Conservation (phyloP, 2,888 invertebrate species). For the Protodeltote pygarga region DNA sequence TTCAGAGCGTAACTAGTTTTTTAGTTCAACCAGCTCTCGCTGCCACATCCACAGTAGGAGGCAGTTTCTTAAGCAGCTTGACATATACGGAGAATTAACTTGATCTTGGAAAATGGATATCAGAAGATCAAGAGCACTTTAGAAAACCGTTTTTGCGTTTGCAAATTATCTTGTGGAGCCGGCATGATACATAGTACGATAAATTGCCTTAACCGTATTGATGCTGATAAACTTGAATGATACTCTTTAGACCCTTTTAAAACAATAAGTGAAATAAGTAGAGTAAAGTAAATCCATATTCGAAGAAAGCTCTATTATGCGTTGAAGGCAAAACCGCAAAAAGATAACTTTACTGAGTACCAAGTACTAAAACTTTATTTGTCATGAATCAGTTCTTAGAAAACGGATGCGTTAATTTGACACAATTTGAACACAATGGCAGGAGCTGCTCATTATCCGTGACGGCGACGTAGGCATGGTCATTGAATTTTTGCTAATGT, state of each 20-base stretch:
- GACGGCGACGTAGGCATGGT: constrained; percentile 32
- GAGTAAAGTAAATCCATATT: constrained; percentile 16
- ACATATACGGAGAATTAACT: constrained; percentile 55
- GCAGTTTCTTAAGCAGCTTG: constrained; percentile 61
- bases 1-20: constrained; percentile 75
- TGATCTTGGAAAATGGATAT: constrained; percentile 35
- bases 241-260: neutral
- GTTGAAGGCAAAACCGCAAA: constrained; percentile 31
- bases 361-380: constrained; percentile 21
- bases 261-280: constrained; percentile 5
- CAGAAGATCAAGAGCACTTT: constrained; percentile 30
- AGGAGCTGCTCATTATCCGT: constrained; percentile 44
- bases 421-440: constrained; percentile 52
- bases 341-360: constrained; percentile 20
- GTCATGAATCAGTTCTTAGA: constrained; percentile 49
- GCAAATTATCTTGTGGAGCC: constrained; percentile 11
- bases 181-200: constrained; percentile 1
- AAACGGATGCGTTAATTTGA: constrained; percentile 54
- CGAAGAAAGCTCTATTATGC: constrained; percentile 23
- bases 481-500: constrained; percentile 40
- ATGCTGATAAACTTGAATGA: no score
- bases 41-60: constrained; percentile 59
- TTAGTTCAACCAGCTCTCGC: constrained; percentile 63
- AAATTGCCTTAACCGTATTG: constrained; percentile 2
- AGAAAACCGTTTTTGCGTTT: constrained; percentile 19